A percentile compares a stretch with the other conserved stretches of the same genome.
Conservation (phyloP, 2,113 vertebrate genomes). For the Amblyornis subalaris region DNA sequence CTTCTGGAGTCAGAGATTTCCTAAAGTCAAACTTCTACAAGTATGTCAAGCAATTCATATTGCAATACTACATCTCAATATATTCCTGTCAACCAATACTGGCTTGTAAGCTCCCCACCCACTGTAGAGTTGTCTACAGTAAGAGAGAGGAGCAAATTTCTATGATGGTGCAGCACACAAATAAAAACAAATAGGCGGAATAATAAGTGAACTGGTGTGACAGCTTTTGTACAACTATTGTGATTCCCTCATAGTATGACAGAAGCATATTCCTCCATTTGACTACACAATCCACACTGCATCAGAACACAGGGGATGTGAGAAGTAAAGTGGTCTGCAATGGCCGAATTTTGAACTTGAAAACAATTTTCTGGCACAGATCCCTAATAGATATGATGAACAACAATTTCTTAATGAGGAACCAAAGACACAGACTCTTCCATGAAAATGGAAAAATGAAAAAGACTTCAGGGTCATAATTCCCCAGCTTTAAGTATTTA, state of each 20-base stretch:
- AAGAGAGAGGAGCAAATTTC: neutral
- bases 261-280: neutral
- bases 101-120: neutral
- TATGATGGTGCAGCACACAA: neutral
- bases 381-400: neutral
- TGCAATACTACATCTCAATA: neutral
- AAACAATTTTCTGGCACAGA: neutral
- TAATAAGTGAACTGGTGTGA: neutral
- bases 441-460: fast-evolving
- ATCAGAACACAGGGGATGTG: neutral
- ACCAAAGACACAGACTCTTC: neutral
- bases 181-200: neutral
- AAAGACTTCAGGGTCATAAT: neutral
- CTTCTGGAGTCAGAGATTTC: neutral
- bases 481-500: neutral
- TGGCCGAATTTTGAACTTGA: neutral
- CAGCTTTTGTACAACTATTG: neutral
- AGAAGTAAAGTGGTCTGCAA: neutral
- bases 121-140: neutral
- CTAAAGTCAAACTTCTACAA: neutral
- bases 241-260: neutral
- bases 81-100: neutral
- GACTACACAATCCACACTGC: neutral
- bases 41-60: neutral
- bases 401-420: neutral